phyloP scores from a whole-genome alignment of 1,140 invertebrate genomes.

The Wasmannia auropunctata region DNA sequence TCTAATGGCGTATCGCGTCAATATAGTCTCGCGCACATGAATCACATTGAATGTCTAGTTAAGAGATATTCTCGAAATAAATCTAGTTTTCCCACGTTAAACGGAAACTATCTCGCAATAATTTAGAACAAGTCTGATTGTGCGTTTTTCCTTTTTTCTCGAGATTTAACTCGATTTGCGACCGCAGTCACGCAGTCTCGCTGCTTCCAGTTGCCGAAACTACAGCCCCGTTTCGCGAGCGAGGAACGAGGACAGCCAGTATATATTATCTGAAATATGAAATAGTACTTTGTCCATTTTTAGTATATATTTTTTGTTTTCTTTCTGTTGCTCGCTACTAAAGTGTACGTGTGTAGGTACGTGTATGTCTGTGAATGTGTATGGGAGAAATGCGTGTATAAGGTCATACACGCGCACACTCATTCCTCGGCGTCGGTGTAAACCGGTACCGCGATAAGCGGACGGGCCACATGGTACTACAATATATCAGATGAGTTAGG shows the following conservation, averaged over 20 bases:
- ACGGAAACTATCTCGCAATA: slow-evolving; percentile 27
- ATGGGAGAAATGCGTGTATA: slow-evolving; percentile 9
- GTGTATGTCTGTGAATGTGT: slow-evolving; percentile 20
- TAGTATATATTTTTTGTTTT: slow-evolving; percentile 39
- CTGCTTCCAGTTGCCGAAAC: slow-evolving; percentile 46
- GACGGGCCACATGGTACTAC: slow-evolving; percentile 25
- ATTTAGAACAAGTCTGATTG: slow-evolving; percentile 7
- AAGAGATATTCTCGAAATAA: slow-evolving; percentile 26
- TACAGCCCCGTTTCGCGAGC: slow-evolving; percentile 41
- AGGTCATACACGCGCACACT: slow-evolving; percentile 69
- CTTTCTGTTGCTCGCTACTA: slow-evolving; percentile 45
- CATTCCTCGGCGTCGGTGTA: slow-evolving; percentile 39
- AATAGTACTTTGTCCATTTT: slow-evolving; percentile 74
- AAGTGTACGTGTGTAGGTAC: slow-evolving; percentile 9
- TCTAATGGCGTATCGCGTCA: neutral
- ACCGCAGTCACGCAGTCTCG: slow-evolving; percentile 8
- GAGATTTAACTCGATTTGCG: slow-evolving; percentile 5
- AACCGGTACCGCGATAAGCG: slow-evolving; percentile 41
- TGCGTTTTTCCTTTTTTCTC: neutral
- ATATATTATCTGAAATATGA: slow-evolving; percentile 63
- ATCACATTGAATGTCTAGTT: neutral
- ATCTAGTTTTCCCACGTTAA: neutral
- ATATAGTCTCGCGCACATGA: neutral
- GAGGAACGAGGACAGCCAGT: slow-evolving; percentile 49
- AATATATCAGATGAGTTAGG: slow-evolving; percentile 53